phyloP scores from a whole-genome alignment of 1,140 invertebrate genomes.

The Drosophila suzukii region DNA sequence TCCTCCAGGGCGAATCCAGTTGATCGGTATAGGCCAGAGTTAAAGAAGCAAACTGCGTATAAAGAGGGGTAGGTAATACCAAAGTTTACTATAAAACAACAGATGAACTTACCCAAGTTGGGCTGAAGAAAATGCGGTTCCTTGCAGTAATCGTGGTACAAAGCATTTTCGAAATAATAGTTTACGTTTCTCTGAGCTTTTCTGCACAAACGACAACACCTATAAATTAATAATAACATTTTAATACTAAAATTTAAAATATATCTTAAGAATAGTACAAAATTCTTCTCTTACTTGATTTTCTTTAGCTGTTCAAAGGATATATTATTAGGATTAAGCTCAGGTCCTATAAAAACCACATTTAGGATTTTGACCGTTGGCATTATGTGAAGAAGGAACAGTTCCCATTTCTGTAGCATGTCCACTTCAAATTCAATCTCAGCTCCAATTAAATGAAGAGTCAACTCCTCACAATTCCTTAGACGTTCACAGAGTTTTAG shows the following conservation, averaged over 20 bases:
- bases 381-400: constrained; percentile 88
- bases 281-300: constrained; percentile 54
- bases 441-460: constrained; percentile 85
- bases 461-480: constrained; percentile 61
- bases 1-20: constrained; percentile 87
- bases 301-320: constrained; percentile 84
- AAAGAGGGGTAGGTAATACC: neutral
- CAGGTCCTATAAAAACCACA: constrained; percentile 88
- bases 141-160: constrained; percentile 87
- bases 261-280: neutral
- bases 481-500: constrained; percentile 85
- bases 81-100: neutral
- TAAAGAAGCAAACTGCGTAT: constrained; percentile 88
- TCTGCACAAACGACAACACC: constrained; percentile 68
- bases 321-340: constrained; percentile 86
- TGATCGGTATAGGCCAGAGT: constrained; percentile 88
- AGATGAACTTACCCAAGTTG: constrained; percentile 85
- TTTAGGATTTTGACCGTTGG: constrained; percentile 86
- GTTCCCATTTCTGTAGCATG: constrained; percentile 89
- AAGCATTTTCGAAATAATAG: constrained; percentile 82
- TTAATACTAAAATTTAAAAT: neutral
- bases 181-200: constrained; percentile 61
- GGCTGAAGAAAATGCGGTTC: constrained; percentile 85
- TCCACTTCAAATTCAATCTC: constrained; percentile 90
- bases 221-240: constrained; percentile 9